Base-by-base conservation (phyloP, 2,797 vertebrate species). In the Chloroceryle inda region DNA sequence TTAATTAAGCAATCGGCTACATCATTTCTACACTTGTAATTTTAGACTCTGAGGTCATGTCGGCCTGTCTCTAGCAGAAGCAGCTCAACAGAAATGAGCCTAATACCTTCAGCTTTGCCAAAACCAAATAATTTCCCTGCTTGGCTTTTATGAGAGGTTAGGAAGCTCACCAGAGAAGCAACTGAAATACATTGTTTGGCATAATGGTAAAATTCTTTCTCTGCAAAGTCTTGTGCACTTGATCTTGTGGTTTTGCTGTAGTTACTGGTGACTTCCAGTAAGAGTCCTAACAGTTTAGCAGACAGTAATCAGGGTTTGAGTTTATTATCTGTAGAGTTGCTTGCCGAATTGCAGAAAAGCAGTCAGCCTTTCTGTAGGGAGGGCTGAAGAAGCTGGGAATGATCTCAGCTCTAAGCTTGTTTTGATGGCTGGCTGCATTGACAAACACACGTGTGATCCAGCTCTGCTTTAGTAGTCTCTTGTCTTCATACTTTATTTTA, bases 241-340 rank as follows among this genome's bases (percentile, higher is more conserved):
- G 50, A 61, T 90, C 56, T 82, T 96, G 93, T 91, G 88, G 68
- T 42, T 94, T 90, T 94, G 56, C 68, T 85, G 52, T 61, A 67
- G 81, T 79, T 93, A 73, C 63, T 85, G 67, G 45, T 79, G 89
- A 38, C 76, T 86, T 92, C 76, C 77, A 91, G 83, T 53, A 88
- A 78, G n/a, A 88, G 76, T 75, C 21, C 50, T 80, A 52, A 86
- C 64, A 91, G 79, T 66, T 81, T 31, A 88, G 67, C 79, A 94
- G 82, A 49, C 67, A 62, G 50, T 78, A 76, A 76, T 69, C 40
- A 24, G 88, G 21, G 67, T 86, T 67, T 0, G 0, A 50, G 67
- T 67, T 90, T 47, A 79, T 94, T 81, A 61, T 75, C 73, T 72
- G 24, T 62, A 4, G 35, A 62, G 73, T 6, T 82, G 49, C 22